Evolutionary conservation across 2,113 vertebrate species (phyloP).

Genomic region (Hassar affinis): DNA sequence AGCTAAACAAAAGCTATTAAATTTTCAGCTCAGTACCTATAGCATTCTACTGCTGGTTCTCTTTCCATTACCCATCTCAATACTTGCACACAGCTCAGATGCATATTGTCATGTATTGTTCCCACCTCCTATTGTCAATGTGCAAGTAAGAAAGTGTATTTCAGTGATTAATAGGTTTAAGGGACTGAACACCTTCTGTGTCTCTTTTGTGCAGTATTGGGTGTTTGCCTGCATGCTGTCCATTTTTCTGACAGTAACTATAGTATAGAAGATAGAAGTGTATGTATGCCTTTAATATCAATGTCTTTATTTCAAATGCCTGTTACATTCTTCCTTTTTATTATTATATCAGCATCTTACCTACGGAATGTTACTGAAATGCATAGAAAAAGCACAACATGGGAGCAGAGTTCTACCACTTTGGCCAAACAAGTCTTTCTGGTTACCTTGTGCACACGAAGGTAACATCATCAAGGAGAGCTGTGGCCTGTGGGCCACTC

Average conservation of each 20-base stretch:
- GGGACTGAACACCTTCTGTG: background rate
- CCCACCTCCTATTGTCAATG: slow-evolving; percentile 67
- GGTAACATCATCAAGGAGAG: too few relatives aligned
- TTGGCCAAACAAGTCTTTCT: background rate
- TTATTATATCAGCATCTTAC: background rate
- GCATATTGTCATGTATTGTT: slow-evolving; percentile 40
- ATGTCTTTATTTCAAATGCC: background rate
- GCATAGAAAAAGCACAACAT: background rate
- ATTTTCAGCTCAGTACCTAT: background rate
- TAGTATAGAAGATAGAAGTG: background rate
- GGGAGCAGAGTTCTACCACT: background rate
- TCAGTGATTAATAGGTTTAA: slow-evolving; percentile 63
- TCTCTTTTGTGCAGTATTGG: background rate
- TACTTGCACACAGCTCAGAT: background rate
- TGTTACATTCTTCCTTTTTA: background rate
- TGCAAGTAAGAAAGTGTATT: slow-evolving; percentile 63
- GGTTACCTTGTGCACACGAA: background rate
- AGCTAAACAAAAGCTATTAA: background rate
- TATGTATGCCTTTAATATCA: background rate
- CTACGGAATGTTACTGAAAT: background rate
- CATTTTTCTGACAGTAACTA: background rate
- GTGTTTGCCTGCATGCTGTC: background rate
- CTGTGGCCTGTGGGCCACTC: too few relatives aligned
- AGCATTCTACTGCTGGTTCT: background rate
- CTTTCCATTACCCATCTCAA: background rate